These are phyloP conservation scores for Lepus timidus DNA, from an alignment of 2,113 vertebrate genomes.

Conservation along the genomic window DNA sequence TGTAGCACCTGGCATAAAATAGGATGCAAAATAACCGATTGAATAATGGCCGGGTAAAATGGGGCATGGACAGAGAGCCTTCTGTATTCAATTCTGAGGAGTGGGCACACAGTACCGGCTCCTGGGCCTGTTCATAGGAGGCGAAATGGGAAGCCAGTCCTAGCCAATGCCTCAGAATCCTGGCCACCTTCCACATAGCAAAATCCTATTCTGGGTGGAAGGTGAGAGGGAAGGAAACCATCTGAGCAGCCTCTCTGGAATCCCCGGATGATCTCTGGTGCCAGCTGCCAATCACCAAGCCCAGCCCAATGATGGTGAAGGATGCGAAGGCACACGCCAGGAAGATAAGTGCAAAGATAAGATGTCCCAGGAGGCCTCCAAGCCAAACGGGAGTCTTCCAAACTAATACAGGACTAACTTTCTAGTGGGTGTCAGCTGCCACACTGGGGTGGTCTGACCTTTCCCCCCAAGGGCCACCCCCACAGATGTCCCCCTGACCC, in stretches of 20 bases:
- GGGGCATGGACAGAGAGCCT: not conserved
- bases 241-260: too few relatives aligned
- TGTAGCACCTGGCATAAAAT: fast-evolving
- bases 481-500: not conserved
- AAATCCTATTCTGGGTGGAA: not conserved
- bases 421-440: not conserved
- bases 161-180: not conserved
- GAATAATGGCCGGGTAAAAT: not conserved
- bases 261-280: not conserved
- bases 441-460: fast-evolving
- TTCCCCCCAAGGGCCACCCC: not conserved
- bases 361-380: too few relatives aligned
- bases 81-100: not conserved
- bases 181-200: not conserved
- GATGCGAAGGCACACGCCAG: not conserved
- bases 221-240: too few relatives aligned
- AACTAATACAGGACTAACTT: not conserved
- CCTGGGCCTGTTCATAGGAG: not conserved
- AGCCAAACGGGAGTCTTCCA: not conserved
- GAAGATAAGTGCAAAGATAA: too few relatives aligned
- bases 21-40: not conserved
- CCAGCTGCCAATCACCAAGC: not conserved
- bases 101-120: not conserved
- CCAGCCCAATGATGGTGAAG: too few relatives aligned
- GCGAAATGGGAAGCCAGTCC: not conserved